Conservation (phyloP, 2,113 vertebrate genomes). For the Panthera leo region DNA sequence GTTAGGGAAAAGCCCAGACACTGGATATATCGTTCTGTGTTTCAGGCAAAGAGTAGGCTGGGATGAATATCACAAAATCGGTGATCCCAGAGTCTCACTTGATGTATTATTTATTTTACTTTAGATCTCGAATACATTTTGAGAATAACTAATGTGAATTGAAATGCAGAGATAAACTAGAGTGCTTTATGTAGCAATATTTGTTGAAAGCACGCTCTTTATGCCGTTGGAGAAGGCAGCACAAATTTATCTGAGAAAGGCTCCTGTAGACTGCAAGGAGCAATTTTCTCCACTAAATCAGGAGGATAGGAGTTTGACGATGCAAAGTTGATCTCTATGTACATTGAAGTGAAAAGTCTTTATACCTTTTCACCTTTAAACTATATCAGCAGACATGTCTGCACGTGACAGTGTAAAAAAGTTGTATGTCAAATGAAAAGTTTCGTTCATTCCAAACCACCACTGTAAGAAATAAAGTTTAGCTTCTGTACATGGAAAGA, state of each 20-base stretch:
- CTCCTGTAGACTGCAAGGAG: constrained; percentile 12
- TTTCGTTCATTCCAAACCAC: constrained; percentile 83
- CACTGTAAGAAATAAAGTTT: constrained; percentile 75
- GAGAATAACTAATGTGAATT: constrained; percentile 60
- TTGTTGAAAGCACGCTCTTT: constrained; percentile 54
- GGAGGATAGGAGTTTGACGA: constrained; percentile 66
- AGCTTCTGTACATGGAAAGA: constrained; percentile 54
- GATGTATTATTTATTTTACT: constrained; percentile 73
- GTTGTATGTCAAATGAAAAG: constrained; percentile 80
- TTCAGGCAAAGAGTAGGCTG: constrained; percentile 63
- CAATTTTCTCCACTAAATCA: constrained; percentile 63
- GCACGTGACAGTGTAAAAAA: constrained; percentile 82
- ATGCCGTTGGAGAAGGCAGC: constrained; percentile 50
- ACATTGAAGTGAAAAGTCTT: constrained; percentile 76
- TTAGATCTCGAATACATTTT: constrained; percentile 69
- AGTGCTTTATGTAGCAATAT: constrained; percentile 51
- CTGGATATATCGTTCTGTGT: constrained; percentile 30
- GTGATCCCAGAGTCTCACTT: constrained; percentile 60
- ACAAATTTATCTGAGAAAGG: constrained; percentile 63
- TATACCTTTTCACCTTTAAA: constrained; percentile 74
- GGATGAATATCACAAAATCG: constrained; percentile 64
- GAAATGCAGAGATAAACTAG: constrained; percentile 45
- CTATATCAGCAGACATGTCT: constrained; percentile 82
- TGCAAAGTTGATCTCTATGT: constrained; percentile 77
- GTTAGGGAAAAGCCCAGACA: constrained; percentile 68